phyloP scores from a whole-genome alignment of 2,888 invertebrate genomes.

The Papilio demoleus region DNA sequence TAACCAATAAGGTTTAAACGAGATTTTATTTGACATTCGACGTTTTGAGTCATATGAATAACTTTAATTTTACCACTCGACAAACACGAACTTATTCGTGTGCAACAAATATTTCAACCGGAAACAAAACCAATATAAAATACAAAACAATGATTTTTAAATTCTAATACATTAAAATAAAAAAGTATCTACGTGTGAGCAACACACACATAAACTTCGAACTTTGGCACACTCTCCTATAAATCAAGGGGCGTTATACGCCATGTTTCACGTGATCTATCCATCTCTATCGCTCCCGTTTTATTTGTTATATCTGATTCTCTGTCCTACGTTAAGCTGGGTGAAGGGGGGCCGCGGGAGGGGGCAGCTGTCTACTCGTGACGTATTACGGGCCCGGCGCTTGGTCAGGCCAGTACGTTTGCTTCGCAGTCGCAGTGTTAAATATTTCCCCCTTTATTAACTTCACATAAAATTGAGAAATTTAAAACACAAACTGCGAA shows the following conservation, averaged over 20 bases:
- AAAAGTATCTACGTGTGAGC: slow-evolving; percentile 53
- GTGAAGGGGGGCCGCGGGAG: slow-evolving; percentile 68
- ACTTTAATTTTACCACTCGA: background rate
- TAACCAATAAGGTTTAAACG: slow-evolving; percentile 3
- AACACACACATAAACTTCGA: slow-evolving; percentile 79
- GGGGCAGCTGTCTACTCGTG: slow-evolving; percentile 81
- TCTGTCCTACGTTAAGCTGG: slow-evolving; percentile 71
- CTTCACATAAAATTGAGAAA: slow-evolving; percentile 44
- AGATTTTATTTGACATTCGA: slow-evolving; percentile 1
- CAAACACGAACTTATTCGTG: background rate
- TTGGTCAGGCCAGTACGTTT: slow-evolving; percentile 72
- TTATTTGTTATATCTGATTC: slow-evolving; percentile 64
- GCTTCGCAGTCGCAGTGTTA: slow-evolving; percentile 53
- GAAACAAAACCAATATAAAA: slow-evolving; percentile 4
- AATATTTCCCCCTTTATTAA: slow-evolving; percentile 51
- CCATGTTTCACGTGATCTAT: slow-evolving; percentile 81
- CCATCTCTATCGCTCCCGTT: slow-evolving; percentile 70
- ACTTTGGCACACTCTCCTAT: slow-evolving; percentile 81
- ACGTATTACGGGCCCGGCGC: slow-evolving; percentile 79
- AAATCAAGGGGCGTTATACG: slow-evolving; percentile 85
- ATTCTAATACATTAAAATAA: slow-evolving; percentile 41
- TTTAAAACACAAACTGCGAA: slow-evolving; percentile 31
- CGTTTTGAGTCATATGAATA: slow-evolving; percentile 17
- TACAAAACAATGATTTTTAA: slow-evolving; percentile 24
- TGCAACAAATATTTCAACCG: background rate